A percentile compares a stretch with the other conserved stretches of the same genome.
These are phyloP conservation scores for Catajapyx aquilonaris DNA, from an alignment of 1,140 invertebrate genomes.

Conservation along the genomic window DNA sequence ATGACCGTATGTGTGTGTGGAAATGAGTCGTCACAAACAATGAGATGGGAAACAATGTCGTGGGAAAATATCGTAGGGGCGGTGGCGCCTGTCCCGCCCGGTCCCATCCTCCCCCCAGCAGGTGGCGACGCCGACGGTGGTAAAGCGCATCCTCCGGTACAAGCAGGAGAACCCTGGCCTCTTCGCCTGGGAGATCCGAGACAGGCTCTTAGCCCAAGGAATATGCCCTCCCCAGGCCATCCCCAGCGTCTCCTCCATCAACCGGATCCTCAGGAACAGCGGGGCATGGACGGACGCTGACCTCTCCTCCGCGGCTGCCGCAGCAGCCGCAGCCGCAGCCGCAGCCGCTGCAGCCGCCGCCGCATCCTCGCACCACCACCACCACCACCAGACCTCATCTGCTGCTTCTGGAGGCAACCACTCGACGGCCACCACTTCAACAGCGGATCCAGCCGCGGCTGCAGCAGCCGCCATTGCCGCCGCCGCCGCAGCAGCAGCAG, in stretches of 20 bases:
- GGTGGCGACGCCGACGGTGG: conserved; percentile 79
- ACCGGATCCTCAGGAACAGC: conserved; percentile 75
- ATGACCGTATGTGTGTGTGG: not conserved
- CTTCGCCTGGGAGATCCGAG: conserved; percentile 84
- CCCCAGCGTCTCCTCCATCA: conserved; percentile 85
- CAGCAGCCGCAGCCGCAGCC: conserved; percentile 3
- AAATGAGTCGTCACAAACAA: not conserved
- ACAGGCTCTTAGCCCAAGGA: conserved; percentile 58
- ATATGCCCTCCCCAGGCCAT: conserved; percentile 69
- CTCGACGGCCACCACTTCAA: no score
- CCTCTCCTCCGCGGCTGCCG: conserved; percentile 5
- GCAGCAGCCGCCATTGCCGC: no score
- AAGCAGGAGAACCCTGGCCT: conserved; percentile 82
- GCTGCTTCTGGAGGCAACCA: no score
- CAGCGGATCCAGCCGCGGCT: no score
- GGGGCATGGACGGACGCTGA: conserved; percentile 43
- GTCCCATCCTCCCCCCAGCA: conserved; percentile 37
- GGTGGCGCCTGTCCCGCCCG: conserved; percentile 2
- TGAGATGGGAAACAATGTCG: not conserved
- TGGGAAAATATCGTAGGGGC: not conserved
- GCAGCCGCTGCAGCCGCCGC: not conserved
- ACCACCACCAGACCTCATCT: no score
- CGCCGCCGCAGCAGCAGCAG: no score
- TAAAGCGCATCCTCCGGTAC: conserved; percentile 72
- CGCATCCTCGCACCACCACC: not conserved